Conservation (phyloP, 2,888 invertebrate genomes). For the Cremastinae sp. region DNA sequence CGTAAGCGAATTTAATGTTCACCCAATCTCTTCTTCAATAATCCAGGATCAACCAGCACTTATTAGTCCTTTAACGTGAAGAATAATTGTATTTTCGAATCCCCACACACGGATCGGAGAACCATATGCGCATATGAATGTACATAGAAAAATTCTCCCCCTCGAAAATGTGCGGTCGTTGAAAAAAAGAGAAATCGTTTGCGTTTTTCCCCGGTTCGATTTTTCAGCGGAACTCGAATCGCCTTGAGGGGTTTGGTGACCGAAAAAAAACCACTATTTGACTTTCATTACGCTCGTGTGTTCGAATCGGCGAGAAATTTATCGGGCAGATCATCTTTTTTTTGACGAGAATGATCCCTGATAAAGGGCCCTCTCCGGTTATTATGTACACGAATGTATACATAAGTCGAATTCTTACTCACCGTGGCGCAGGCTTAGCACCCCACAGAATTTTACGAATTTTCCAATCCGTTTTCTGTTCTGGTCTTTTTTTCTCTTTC, state of each 20-base stretch:
- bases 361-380: constrained; percentile 25
- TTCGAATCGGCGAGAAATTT: constrained; percentile 71
- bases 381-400: constrained; percentile 36
- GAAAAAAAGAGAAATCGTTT: constrained; percentile 3
- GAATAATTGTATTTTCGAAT: no score
- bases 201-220: constrained; percentile 24
- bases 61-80: no score
- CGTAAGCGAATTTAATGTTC: no score
- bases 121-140: no score
- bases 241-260: constrained; percentile 63
- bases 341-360: constrained; percentile 19
- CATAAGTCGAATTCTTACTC: constrained; percentile 7
- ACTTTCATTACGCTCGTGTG: constrained; percentile 78
- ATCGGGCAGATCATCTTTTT: constrained; percentile 67
- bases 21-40: no score
- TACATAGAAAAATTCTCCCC: no score
- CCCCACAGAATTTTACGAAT: constrained; percentile 67
- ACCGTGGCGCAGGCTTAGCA: constrained; percentile 32
- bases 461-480: constrained; percentile 65
- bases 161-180: no score
- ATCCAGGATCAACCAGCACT: no score
- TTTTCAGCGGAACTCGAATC: constrained; percentile 27
- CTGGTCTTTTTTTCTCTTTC: no score
- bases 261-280: constrained; percentile 77
- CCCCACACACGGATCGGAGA: no score